Evolutionary conservation across 2,888 invertebrate genomes (phyloP), one percentile per base, ranked within the genome.

Genomic region (Eucriotettix oculatus): DNA sequence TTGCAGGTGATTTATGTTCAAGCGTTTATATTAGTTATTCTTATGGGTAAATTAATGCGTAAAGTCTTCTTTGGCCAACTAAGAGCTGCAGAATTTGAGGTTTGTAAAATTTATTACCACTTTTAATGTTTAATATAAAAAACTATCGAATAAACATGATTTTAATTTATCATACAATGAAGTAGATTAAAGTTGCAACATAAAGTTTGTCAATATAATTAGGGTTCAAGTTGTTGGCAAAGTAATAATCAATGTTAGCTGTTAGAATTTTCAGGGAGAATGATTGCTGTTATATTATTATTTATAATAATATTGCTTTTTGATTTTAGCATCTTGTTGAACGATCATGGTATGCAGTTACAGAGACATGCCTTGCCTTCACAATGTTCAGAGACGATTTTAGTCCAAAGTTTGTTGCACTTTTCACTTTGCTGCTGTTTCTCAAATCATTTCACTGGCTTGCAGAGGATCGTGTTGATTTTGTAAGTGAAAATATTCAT

Each of bases 391-490:
- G 97, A 70, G 99, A 99, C 78, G 99, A 99, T 72, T 97, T 99
- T 73, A 96, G 93, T 78, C 93, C 93, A 14, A 90, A 92, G 72
- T 99, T 99, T 79, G 94, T 99, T 68, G 96, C 96, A 42, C 78
- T 98, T 61, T 99, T 99, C 72, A 97, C 97, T 3, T 81, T 99
- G 55, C 78, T 99, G 60, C 79, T 99, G 62, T 98, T 99, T 73
- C 77, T 99, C 42, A 99, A 98, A 78, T 94, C 96, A 72, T 99
- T 99, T 79, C 99, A 99, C 78, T 99, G 99, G 99, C 78, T 99
- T 52, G 95, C 95, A 16, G 99, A 99, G 76, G 99, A 99, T 72
- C 82, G 99, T 71, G 96, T 99, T 44, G 99, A 99, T 76, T 98
- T 91, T 82, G 96, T 95, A 79, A 89, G 92, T 83, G 57, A 56